Conservation (phyloP, 2,888 invertebrate species). For the Lapara coniferarum region DNA sequence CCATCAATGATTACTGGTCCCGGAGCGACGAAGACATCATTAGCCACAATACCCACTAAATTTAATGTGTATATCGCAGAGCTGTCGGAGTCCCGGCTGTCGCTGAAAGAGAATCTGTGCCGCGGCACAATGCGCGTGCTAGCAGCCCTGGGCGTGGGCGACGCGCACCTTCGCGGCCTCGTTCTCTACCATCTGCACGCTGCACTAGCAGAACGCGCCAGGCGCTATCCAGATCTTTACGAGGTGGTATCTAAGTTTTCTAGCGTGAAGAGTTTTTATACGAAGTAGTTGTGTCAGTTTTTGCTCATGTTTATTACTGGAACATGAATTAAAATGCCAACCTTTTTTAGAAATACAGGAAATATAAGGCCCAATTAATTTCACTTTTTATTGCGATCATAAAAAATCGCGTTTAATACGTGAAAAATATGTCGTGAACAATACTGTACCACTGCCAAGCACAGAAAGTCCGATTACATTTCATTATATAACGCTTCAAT, state of each 20-base stretch:
- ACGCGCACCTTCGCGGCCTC: conserved; percentile 78
- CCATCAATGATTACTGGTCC: no score
- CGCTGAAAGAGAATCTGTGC: conserved; percentile 85
- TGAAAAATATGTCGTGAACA: no score
- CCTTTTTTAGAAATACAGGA: no score
- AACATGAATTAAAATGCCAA: no score
- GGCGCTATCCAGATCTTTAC: conserved; percentile 73
- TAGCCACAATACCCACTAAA: neutral
- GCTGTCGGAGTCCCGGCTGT: conserved; percentile 82
- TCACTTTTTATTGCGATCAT: no score
- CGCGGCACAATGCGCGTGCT: conserved; percentile 83
- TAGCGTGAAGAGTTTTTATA: neutral
- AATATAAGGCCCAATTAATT: no score
- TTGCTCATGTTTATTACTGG: no score
- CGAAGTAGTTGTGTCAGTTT: no score
- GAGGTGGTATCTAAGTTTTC: conserved; percentile 50
- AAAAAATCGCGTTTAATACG: no score
- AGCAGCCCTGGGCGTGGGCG: conserved; percentile 83
- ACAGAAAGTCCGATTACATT: no score
- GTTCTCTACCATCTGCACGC: conserved; percentile 80
- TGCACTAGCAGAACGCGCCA: conserved; percentile 79
- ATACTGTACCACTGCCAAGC: no score
- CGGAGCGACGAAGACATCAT: no score
- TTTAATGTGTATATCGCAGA: conserved; percentile 65
- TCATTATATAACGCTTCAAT: neutral